Percentiles rank a stretch among this genome's conserved stretches.
Evolutionary conservation across 1,140 invertebrate genomes (phyloP).

Genomic region (Heliconius congener): DNA sequence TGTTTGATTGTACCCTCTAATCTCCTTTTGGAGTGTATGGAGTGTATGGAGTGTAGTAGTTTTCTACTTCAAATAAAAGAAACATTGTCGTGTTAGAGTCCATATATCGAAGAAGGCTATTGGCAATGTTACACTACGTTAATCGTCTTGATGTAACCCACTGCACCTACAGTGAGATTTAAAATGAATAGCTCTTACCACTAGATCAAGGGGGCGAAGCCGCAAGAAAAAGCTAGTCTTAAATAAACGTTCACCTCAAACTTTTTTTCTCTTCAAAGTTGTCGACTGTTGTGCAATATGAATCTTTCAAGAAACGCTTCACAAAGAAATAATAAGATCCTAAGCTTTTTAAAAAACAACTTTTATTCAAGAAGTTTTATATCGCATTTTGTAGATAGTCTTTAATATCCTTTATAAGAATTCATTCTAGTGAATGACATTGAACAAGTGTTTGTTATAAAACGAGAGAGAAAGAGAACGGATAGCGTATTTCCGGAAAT

Average conservation of each 20-base stretch:
- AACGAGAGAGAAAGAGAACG: neutral
- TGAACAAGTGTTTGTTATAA: constrained; percentile 2
- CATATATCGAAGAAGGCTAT: no score
- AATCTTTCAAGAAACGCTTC: neutral
- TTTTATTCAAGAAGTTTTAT: constrained; percentile 4
- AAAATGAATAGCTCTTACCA: no score
- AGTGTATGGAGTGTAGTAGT: no score
- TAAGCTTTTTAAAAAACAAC: constrained; percentile 1
- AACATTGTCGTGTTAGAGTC: no score
- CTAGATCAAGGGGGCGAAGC: no score
- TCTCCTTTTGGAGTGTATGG: no score
- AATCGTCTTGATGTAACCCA: no score
- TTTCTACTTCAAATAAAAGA: no score
- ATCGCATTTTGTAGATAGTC: constrained; percentile 1
- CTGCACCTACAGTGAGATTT: no score
- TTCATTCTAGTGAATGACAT: neutral
- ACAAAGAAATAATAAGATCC: constrained; percentile 5
- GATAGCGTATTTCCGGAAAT: neutral
- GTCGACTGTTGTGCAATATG: neutral
- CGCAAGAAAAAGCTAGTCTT: neutral
- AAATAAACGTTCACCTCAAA: neutral
- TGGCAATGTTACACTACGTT: no score
- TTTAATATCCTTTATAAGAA: neutral
- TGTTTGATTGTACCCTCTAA: no score
- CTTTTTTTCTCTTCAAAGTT: neutral